Base-by-base conservation (phyloP, 2,888 invertebrate species). In the Cristatella mucedo region DNA sequence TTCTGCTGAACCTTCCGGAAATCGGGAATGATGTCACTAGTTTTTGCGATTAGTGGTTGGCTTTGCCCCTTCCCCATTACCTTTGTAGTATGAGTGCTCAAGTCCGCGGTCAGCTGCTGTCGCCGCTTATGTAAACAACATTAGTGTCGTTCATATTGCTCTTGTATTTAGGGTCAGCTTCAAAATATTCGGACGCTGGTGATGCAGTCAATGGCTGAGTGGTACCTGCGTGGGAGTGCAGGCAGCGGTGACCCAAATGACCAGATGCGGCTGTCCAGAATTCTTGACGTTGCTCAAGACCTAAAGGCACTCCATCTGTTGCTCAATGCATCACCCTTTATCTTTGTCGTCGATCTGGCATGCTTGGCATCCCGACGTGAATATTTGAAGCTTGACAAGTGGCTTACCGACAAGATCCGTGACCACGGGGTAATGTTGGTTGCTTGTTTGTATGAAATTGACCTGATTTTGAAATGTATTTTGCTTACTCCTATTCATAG, bases 141-240 rank as follows among this genome's bases (percentile, higher is more conserved):
- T n/a, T n/a, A n/a, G n/a, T n/a, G n/a, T n/a, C n/a, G n/a, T n/a
- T n/a, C n/a, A n/a, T n/a, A n/a, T n/a, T n/a, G n/a, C n/a, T n/a
- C n/a, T n/a, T n/a, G n/a, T n/a, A n/a, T n/a, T n/a, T n/a, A n/a
- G n/a, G n/a, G n/a, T n/a, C n/a, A n/a, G n/a, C n/a, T n/a, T n/a
- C n/a, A n/a, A n/a, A n/a, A n/a, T n/a, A n/a, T n/a, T n/a, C n/a
- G 36, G 26, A 40, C 42, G 9, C 49, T 60, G 43, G 56, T 95
- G 45, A 87, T 91, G 82, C 84, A 86, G 55, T 78, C 87, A 2
- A 93, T 95, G 91, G 85, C 86, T 1, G 89, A 93, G 49, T 93
- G 91, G 87, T 95, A 93, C 67, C 74, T 81, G 49, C 74, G 61
- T 80, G 47, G 86, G 78, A n/a, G n/a, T n/a, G n/a, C n/a, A n/a